Evolutionary conservation across 2,888 invertebrate genomes (phyloP).

Genomic region (Papilio protenor): DNA sequence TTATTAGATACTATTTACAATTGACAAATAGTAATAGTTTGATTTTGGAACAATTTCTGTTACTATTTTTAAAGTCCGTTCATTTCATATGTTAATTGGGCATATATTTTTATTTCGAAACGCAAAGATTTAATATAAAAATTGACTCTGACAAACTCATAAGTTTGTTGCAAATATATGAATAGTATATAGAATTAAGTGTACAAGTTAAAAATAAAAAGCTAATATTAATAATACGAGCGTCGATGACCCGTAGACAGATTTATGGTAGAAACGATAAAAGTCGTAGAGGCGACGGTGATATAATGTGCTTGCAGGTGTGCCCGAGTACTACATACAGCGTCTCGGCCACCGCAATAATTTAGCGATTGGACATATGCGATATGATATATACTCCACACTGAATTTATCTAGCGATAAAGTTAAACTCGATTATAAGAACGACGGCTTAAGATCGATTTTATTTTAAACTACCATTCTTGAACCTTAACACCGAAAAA

Average conservation of each 20-base stretch:
- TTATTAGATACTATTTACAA: no score
- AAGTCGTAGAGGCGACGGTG: conserved; percentile 29
- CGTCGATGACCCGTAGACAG: conserved; percentile 16
- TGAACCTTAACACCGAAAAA: no score
- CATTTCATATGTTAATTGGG: not conserved
- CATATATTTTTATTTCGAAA: no score
- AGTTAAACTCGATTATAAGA: not conserved
- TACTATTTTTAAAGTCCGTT: no score
- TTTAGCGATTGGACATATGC: conserved; percentile 26
- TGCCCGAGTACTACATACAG: conserved; percentile 24
- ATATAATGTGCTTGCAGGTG: conserved; percentile 33
- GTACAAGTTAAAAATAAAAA: not conserved
- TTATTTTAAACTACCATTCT: not conserved
- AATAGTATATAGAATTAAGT: not conserved
- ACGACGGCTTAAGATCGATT: not conserved
- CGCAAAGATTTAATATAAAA: no score
- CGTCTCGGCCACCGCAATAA: conserved; percentile 24
- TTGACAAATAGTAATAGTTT: no score
- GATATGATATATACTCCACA: conserved; percentile 26
- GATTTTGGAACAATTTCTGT: no score
- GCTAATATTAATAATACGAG: not conserved
- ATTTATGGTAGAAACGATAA: conserved; percentile 42
- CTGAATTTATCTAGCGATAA: conserved; percentile 23
- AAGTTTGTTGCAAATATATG: not conserved
- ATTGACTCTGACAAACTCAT: no score